Evolutionary conservation across 2,888 invertebrate genomes (phyloP).

Genomic region (Diogma glabrata): DNA sequence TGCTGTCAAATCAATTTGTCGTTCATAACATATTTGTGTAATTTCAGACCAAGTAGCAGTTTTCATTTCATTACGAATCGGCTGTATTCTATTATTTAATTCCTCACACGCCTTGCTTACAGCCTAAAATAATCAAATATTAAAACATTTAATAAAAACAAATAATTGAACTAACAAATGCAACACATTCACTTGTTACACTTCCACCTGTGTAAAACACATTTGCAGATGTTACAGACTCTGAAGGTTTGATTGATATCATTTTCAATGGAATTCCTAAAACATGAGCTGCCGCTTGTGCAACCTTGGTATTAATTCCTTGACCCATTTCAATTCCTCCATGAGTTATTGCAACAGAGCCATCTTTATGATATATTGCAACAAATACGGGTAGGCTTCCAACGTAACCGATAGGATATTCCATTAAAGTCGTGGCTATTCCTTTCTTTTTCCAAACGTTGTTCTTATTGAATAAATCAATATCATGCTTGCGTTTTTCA

Average conservation of each 20-base stretch:
- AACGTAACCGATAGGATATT: slow-evolving; percentile 44
- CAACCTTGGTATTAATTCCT: slow-evolving; percentile 67
- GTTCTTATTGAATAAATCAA: slow-evolving; percentile 43
- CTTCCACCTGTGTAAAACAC: slow-evolving; percentile 51
- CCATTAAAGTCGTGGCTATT: slow-evolving; percentile 52
- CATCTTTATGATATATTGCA: slow-evolving; percentile 57
- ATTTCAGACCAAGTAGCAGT: slow-evolving; percentile 31
- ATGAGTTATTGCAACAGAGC: slow-evolving; percentile 54
- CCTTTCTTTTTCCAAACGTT: slow-evolving; percentile 72
- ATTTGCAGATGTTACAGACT: slow-evolving; percentile 50
- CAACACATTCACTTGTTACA: slow-evolving; percentile 51
- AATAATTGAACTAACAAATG: slow-evolving; percentile 32
- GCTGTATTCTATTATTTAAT: slow-evolving; percentile 31
- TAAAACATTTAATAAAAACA: slow-evolving; percentile 11
- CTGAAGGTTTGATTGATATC: slow-evolving; percentile 51
- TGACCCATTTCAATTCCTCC: slow-evolving; percentile 66
- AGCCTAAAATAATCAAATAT: slow-evolving; percentile 24
- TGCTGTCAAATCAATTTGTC: slow-evolving; percentile 26
- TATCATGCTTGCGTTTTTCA: slow-evolving; percentile 35
- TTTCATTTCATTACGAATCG: slow-evolving; percentile 27
- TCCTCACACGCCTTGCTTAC: slow-evolving; percentile 36
- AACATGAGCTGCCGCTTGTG: slow-evolving; percentile 58
- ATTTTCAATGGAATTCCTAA: slow-evolving; percentile 52
- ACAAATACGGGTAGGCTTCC: slow-evolving; percentile 48
- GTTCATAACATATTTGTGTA: slow-evolving; percentile 21